These are phyloP conservation scores for Hymenopus coronatus DNA, from an alignment of 2,888 invertebrate species.

Conservation along the genomic window DNA sequence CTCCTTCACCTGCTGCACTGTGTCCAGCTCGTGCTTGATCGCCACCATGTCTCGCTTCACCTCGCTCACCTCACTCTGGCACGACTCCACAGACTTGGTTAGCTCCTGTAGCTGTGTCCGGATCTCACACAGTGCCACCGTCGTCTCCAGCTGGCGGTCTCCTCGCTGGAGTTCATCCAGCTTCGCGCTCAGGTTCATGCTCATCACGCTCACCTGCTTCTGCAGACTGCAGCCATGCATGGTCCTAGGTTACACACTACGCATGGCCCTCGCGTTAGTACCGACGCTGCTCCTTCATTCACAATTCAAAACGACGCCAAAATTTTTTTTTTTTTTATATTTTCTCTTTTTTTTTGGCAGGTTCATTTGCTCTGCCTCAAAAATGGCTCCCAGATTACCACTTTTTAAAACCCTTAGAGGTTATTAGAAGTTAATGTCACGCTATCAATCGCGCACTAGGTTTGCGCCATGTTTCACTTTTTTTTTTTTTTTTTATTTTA, in stretches of 20 bases:
- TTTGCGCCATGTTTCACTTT: background rate
- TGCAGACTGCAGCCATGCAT: slow-evolving; percentile 69
- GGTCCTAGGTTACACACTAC: slow-evolving; percentile 35
- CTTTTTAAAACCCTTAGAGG: background rate
- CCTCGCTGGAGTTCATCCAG: slow-evolving; percentile 87
- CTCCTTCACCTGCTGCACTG: slow-evolving; percentile 91
- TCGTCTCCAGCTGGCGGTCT: slow-evolving; percentile 88
- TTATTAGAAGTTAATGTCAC: background rate
- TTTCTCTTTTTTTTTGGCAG: background rate
- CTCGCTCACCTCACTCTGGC: slow-evolving; percentile 90
- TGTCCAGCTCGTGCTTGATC: slow-evolving; percentile 90
- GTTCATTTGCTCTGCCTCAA: background rate
- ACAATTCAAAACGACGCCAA: background rate
- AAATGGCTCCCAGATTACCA: background rate
- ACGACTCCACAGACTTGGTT: slow-evolving; percentile 91
- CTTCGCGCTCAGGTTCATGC: slow-evolving; percentile 92
- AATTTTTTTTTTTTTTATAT: background rate
- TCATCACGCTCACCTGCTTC: slow-evolving; percentile 97
- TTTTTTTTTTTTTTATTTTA: background rate
- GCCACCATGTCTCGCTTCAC: slow-evolving; percentile 94
- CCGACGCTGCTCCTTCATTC: background rate
- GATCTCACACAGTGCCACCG: slow-evolving; percentile 91
- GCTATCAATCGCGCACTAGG: background rate
- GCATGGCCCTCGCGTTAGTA: slow-evolving; percentile 30
- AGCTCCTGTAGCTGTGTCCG: slow-evolving; percentile 89